These are phyloP conservation scores for Microtus richardsoni DNA, from an alignment of 2,113 vertebrate genomes.

Conservation along the genomic window DNA sequence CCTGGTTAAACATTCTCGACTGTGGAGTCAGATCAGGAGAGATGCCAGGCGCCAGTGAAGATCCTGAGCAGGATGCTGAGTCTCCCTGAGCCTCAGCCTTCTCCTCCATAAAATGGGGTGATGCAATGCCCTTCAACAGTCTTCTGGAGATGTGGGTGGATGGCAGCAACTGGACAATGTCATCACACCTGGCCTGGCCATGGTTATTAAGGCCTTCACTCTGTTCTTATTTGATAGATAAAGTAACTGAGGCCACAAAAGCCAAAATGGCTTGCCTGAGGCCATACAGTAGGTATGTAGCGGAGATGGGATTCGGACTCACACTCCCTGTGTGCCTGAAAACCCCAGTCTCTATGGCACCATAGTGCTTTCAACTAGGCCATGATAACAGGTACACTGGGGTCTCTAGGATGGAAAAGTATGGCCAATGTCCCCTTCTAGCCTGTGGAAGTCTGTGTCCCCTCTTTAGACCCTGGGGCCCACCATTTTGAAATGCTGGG, in stretches of 20 bases:
- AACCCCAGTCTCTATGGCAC: neutral
- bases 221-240: neutral
- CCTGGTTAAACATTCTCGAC: neutral
- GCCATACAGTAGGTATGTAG: neutral
- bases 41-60: neutral
- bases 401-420: neutral
- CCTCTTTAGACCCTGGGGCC: neutral
- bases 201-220: rapidly evolving
- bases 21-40: neutral
- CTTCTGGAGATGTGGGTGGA: neutral
- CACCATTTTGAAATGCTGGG: neutral
- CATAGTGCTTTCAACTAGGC: neutral
- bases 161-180: neutral
- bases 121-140: rapidly evolving
- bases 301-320: neutral
- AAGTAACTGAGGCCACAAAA: constrained; percentile 11
- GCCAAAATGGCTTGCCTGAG: neutral
- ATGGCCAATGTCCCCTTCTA: neutral
- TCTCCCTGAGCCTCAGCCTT: neutral
- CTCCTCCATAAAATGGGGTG: neutral
- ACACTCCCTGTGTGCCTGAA: neutral
- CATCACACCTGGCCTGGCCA: neutral
- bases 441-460: neutral
- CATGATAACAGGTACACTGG: neutral
- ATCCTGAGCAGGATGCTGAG: neutral